Base-by-base conservation (phyloP, 2,797 vertebrate genomes). In the Lepidocolaptes lacrymiger region DNA sequence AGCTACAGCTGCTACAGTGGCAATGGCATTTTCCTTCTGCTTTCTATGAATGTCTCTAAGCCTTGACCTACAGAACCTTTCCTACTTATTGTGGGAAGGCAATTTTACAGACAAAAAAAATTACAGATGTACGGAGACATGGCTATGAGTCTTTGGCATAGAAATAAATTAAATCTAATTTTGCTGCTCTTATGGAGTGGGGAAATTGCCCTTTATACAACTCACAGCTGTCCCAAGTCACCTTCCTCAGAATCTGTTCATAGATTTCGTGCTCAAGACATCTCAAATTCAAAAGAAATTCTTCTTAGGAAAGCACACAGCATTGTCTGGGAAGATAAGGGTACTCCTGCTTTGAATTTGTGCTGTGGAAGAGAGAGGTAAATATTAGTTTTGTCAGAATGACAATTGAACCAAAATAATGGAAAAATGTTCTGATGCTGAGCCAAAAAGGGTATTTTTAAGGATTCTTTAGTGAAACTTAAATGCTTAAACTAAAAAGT, bases 181-280 rank as follows among this genome's bases (percentile, higher is more conserved):
- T 85, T 86, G 20, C 51, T 88, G n/a, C 71, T 94, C 79, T 84
- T 73, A 56, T 2, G 88, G 82, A 88, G 76, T 56, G 48, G 59
- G 48, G 44, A 93, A 92, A 93, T 91, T 10, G 0, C 44, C 89
- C 48, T 91, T 86, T 88, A 63, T 69, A 58, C 55, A 81, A 30
- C 62, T 91, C 73, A 67, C 69, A 92, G 79, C 52, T 88, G 85
- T 89, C 92, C 69, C 32, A 79, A 86, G 69, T 93, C 92, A 95
- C 85, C 88, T 92, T 96, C 76, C 56, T 84, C 48, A 13, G n/a
- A 58, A 59, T 16, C 66, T 86, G 73, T 93, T 95, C 58, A 85
- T 81, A 91, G 69, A n/a, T 71, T 85, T 86, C 68, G 48, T 79
- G 43, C 67, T 86, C 44, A 69, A 85, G 79, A 94, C 67, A 46